phyloP scores from a whole-genome alignment of 2,888 invertebrate genomes.

The Anodontia alba region DNA sequence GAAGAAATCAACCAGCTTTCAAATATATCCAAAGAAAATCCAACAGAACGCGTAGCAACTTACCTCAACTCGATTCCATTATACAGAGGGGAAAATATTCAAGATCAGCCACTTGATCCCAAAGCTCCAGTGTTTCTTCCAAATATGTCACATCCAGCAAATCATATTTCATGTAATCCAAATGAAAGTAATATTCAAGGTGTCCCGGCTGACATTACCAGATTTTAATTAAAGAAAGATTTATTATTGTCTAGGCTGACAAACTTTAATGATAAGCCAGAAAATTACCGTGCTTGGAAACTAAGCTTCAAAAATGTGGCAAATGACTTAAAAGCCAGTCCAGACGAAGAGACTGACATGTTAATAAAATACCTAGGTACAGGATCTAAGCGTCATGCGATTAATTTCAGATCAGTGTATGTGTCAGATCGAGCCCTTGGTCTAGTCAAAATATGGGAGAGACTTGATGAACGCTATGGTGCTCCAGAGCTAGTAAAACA shows the following conservation, averaged over 20 bases:
- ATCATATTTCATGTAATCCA: too few relatives aligned
- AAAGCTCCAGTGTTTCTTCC: neutral
- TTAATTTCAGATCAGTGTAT: slow-evolving; percentile 31
- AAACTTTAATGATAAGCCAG: slow-evolving; percentile 47
- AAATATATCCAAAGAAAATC: neutral
- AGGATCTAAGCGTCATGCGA: slow-evolving; percentile 29
- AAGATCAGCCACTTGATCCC: neutral
- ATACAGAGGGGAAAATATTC: neutral
- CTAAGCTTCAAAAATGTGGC: slow-evolving; percentile 35
- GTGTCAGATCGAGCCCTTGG: slow-evolving; percentile 16
- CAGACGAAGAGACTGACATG: slow-evolving; percentile 36
- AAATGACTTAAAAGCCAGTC: slow-evolving; percentile 33
- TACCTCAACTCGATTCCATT: neutral
- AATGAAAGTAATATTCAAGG: neutral
- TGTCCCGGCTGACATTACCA: too few relatives aligned
- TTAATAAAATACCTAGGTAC: slow-evolving; percentile 44
- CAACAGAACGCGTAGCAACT: neutral
- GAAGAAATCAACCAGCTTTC: too few relatives aligned
- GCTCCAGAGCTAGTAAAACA: slow-evolving; percentile 27
- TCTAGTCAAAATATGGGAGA: slow-evolving; percentile 25
- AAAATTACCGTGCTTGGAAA: slow-evolving; percentile 48
- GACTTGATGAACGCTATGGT: slow-evolving; percentile 42
- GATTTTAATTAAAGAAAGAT: slow-evolving; percentile 45
- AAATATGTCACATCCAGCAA: too few relatives aligned
- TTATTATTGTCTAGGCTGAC: slow-evolving; percentile 38